These are phyloP conservation scores for Prunella himalayana DNA, from an alignment of 2,113 vertebrate species.

Conservation along the genomic window DNA sequence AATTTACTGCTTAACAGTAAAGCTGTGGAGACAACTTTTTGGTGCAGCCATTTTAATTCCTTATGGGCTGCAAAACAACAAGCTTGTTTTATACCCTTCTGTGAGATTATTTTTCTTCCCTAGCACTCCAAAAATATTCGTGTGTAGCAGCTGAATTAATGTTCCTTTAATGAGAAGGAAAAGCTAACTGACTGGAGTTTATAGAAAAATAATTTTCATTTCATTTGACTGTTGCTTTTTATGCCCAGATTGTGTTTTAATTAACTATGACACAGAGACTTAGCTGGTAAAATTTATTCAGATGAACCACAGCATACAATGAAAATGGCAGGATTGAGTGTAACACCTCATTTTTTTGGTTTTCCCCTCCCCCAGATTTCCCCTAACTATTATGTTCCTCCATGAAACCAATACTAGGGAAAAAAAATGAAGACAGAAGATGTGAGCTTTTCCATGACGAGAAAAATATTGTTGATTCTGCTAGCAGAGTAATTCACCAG, in stretches of 20 bases:
- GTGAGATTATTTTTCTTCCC: conserved; percentile 38
- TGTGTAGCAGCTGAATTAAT: conserved; percentile 9
- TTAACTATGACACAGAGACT: conserved; percentile 41
- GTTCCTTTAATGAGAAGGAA: conserved; percentile 50
- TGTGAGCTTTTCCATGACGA: neutral
- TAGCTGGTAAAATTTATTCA: conserved; percentile 18
- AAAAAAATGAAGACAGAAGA: neutral
- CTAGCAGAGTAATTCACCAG: conserved; percentile 70
- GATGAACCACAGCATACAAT: neutral
- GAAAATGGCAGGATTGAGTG: neutral
- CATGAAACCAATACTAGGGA: neutral
- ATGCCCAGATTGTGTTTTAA: conserved; percentile 35
- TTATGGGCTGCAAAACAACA: neutral
- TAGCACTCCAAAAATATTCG: neutral
- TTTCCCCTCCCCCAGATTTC: neutral
- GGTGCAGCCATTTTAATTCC: neutral
- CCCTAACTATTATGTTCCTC: neutral
- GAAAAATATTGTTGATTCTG: conserved; percentile 72
- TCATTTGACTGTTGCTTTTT: conserved; percentile 19
- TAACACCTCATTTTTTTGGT: neutral
- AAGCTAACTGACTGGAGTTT: conserved; percentile 30
- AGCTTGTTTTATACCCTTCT: neutral
- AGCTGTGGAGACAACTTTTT: neutral
- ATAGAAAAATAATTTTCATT: conserved; percentile 51
- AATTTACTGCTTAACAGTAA: neutral